Conservation (phyloP, 2,888 invertebrate genomes). For the Crocallis elinguaria region DNA sequence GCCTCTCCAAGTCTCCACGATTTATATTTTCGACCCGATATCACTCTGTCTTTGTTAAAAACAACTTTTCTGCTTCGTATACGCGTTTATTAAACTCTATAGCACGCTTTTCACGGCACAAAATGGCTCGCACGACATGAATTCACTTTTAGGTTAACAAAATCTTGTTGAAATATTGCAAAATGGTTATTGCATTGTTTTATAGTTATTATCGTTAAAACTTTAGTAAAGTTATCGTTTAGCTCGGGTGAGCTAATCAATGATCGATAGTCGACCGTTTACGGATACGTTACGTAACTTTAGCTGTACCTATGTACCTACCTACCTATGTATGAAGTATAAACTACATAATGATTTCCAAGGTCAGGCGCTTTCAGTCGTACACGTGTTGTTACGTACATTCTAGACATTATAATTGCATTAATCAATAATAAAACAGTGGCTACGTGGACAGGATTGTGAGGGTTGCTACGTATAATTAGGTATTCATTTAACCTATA, state of each 20-base stretch:
- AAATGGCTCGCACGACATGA: slow-evolving; percentile 37
- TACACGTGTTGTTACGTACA: slow-evolving; percentile 52
- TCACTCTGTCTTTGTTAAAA: slow-evolving; percentile 74
- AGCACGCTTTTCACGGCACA: slow-evolving; percentile 63
- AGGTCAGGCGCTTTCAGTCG: slow-evolving; percentile 70
- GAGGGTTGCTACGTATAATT: slow-evolving; percentile 35
- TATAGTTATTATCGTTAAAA: slow-evolving; percentile 50
- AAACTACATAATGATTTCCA: slow-evolving; percentile 63
- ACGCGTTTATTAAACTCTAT: slow-evolving; percentile 58
- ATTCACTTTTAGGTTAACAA: slow-evolving; percentile 69
- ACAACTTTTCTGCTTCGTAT: slow-evolving; percentile 76
- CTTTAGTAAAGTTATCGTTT: slow-evolving; percentile 60
- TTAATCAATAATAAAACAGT: slow-evolving; percentile 40
- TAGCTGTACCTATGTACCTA: slow-evolving; percentile 25
- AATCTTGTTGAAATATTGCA: slow-evolving; percentile 44
- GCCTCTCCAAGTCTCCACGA: slow-evolving; percentile 74
- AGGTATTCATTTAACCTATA: not conserved
- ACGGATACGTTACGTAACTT: slow-evolving; percentile 70
- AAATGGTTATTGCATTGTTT: slow-evolving; percentile 46
- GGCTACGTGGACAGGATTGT: slow-evolving; percentile 14
- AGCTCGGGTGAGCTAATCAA: slow-evolving; percentile 55
- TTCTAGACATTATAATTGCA: slow-evolving; percentile 48
- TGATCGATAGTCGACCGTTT: slow-evolving; percentile 63
- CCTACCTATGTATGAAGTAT: slow-evolving; percentile 59
- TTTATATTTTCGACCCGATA: slow-evolving; percentile 75